Evolutionary conservation across 2,888 invertebrate species (phyloP).

Genomic region (Latheticus oryzae): DNA sequence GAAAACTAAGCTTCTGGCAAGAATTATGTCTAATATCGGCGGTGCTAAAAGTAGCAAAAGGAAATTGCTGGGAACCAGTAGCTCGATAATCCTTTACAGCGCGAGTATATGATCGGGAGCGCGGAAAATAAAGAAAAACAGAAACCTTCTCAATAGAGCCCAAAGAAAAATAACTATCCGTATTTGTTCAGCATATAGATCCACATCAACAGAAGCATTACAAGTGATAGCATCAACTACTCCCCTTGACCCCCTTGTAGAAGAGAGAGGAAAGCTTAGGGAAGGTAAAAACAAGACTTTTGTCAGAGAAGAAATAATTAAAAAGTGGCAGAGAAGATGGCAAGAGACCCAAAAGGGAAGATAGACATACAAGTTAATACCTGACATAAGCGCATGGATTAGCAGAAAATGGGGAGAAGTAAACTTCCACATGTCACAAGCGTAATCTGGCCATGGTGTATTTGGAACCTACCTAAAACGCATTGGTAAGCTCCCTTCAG

Average conservation of each 20-base stretch:
- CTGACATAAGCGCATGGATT: conserved; percentile 30
- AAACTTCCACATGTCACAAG: conserved; percentile 36
- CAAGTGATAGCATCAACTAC: conserved; percentile 11
- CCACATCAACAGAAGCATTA: conserved; percentile 10
- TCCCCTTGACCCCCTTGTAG: conserved; percentile 16
- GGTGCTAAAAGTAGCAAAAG: conserved; percentile 2
- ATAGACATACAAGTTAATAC: conserved; percentile 34
- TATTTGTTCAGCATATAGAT: conserved; percentile 15
- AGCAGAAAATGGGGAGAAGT: conserved; percentile 25
- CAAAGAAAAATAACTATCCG: conserved; percentile 12
- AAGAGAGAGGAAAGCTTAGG: conserved; percentile 13
- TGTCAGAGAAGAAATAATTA: conserved; percentile 8
- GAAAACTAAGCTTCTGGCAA: neutral
- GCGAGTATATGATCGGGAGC: conserved; percentile 2
- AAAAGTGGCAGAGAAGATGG: conserved; percentile 33
- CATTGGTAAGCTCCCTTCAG: conserved; percentile 29
- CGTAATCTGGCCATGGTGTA: conserved; percentile 40
- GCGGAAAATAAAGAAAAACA: neutral
- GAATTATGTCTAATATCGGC: neutral
- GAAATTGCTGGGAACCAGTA: neutral
- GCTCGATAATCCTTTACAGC: conserved; percentile 4
- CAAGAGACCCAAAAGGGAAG: conserved; percentile 4
- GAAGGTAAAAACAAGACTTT: neutral
- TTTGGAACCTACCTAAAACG: conserved; percentile 29
- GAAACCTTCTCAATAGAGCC: neutral